Evolutionary conservation across 2,113 vertebrate species (phyloP).

Genomic region (Labrus mixtus): DNA sequence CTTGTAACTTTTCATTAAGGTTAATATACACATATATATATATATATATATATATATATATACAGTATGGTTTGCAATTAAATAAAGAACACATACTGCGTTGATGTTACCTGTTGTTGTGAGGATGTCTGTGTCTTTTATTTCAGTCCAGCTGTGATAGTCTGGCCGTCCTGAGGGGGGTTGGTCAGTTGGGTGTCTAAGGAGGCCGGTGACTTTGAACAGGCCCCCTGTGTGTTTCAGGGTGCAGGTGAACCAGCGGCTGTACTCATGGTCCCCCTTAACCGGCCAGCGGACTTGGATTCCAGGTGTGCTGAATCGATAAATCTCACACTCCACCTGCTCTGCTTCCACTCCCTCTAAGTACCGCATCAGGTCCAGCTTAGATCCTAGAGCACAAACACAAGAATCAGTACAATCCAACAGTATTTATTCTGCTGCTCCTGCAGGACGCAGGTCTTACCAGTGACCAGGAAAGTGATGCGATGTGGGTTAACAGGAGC

Average conservation of each 20-base stretch:
- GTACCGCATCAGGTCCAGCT: constrained; percentile 72
- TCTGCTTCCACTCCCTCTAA: constrained; percentile 49
- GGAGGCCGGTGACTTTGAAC: constrained; percentile 71
- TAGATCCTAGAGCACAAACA: constrained; percentile 61
- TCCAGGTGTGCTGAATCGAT: constrained; percentile 72
- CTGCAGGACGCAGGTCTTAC: constrained; percentile 50
- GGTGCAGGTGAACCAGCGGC: constrained; percentile 79
- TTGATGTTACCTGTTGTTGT: constrained; percentile 73
- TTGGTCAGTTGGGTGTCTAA: constrained; percentile 70
- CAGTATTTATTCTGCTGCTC: background rate
- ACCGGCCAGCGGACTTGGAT: constrained; percentile 79
- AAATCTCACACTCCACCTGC: constrained; percentile 78
- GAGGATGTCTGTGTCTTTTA: constrained; percentile 69
- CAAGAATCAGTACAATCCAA: background rate
- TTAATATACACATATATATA: no score
- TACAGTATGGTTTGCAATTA: no score
- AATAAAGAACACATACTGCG: no score
- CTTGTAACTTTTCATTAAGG: no score
- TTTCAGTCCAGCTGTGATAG: constrained; percentile 40
- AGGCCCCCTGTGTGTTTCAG: constrained; percentile 68
- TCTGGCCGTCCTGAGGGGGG: constrained; percentile 39
- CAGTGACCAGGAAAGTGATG: constrained; percentile 79
- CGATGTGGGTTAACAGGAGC: constrained; percentile 60
- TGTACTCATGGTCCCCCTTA: constrained; percentile 42
- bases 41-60: no score